Evolutionary conservation across 1,140 invertebrate species (phyloP).

Genomic region (Trachymyrmex cornetzi): DNA sequence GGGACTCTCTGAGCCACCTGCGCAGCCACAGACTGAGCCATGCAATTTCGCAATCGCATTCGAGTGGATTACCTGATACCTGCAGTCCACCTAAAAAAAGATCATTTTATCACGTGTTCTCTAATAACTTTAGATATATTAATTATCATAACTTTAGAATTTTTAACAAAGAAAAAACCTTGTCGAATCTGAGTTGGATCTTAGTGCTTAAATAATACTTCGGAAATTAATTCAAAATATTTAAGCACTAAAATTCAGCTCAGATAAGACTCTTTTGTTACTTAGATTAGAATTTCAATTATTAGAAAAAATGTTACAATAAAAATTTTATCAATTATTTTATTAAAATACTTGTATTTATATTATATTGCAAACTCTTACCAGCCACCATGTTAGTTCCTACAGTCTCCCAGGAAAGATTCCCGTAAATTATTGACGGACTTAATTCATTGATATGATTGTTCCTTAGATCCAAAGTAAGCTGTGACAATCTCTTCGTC

Average conservation of each 20-base stretch:
- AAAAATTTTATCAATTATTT: constrained; percentile 7
- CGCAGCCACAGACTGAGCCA: constrained; percentile 96
- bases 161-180: too few species aligned
- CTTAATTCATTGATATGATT: constrained; percentile 93
- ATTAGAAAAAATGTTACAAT: not conserved
- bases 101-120: not conserved
- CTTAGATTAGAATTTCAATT: not conserved
- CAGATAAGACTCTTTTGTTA: too few species aligned
- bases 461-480: constrained; percentile 93
- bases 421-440: constrained; percentile 94
- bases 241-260: too few species aligned
- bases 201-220: too few species aligned
- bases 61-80: constrained; percentile 93
- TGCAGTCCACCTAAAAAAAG: constrained; percentile 91
- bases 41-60: constrained; percentile 95
- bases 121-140: not conserved
- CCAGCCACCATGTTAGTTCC: constrained; percentile 93
- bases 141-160: not conserved
- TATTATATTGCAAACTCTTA: constrained; percentile 79
- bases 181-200: too few species aligned
- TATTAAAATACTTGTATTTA: not conserved
- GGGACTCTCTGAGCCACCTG: constrained; percentile 93
- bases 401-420: constrained; percentile 94
- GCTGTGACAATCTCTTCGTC: constrained; percentile 90
- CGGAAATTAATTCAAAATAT: too few species aligned